Evolutionary conservation across 2,888 invertebrate species (phyloP), one percentile per base, ranked within the genome.

Genomic region (Himalopsyche anomala): DNA sequence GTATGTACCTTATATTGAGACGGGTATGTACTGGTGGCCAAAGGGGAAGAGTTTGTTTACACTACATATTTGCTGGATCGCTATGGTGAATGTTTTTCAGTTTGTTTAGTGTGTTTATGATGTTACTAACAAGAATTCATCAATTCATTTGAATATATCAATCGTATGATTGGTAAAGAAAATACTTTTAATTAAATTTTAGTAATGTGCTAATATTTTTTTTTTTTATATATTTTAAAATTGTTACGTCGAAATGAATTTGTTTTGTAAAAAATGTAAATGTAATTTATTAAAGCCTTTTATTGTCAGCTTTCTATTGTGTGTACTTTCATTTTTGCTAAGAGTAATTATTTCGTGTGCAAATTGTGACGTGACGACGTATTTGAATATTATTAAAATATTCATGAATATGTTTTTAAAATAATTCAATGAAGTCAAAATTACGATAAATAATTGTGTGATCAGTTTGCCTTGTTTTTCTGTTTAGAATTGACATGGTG

Each of bases 1-100:
- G 90, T 91, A 91, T 89, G 89, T 93, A 93, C 93, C 93, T 93
- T 92, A 90, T 90, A 91, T 93, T 92, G 93, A 90, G 91, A 91
- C 89, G 93, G 93, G 93, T 93, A 93, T 93, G 93, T 92, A 93
- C 91, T 92, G 92, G 93, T 93, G 93, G 93, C 92, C 92, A 89
- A 89, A 89, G 90, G 89, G 89, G 89, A 38, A 36, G 36, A 36
- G 74, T 74, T 74, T 74, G 74, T 74, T 74, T 74, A 36, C 74
- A 74, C 74, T 28, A 74, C 38, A 36, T 74, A 74, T 74, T 74
- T 74, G 74, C 74, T 74, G 74, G 74, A 74, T 74, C 36, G 12
- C n/a, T 74, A 12, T 36, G 11, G 74, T 38, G 74, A 74, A 74
- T 74, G 74, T 74, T 15, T 69, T 38, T 74, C 51, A 15, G 11